A percentile compares a stretch with the other conserved stretches of the same genome.
Evolutionary conservation across 1,140 invertebrate species (phyloP).

Genomic region (Pseudomyrmex flavicornis): DNA sequence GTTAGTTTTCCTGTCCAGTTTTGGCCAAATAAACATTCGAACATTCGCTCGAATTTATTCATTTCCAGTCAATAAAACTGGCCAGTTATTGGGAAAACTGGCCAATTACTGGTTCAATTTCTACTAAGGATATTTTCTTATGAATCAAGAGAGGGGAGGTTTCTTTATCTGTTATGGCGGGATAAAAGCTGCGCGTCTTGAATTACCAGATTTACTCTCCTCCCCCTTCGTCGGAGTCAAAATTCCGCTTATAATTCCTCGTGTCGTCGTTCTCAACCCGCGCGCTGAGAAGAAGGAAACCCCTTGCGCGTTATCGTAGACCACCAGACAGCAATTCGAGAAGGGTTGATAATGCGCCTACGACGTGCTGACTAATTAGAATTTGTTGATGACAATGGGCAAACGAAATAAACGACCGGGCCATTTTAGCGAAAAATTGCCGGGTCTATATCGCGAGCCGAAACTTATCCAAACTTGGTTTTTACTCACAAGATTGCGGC

Average conservation of each 20-base stretch:
- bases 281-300: background rate
- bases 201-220: slow-evolving; percentile 23
- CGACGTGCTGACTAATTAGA: slow-evolving; percentile 68
- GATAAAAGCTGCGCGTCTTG: slow-evolving; percentile 2
- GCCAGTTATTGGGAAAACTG: no score
- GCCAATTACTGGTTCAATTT: no score
- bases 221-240: slow-evolving; percentile 41
- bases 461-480: background rate
- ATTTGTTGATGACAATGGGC: slow-evolving; percentile 51
- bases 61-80: no score
- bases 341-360: slow-evolving; percentile 67
- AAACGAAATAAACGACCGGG: slow-evolving; percentile 22
- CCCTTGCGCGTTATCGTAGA: slow-evolving; percentile 60
- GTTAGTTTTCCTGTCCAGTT: no score
- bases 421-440: slow-evolving; percentile 24
- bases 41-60: no score
- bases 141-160: background rate
- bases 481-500: background rate
- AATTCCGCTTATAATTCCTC: slow-evolving; percentile 47
- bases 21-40: no score
- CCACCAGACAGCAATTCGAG: slow-evolving; percentile 65
- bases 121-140: no score
- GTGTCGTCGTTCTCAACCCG: slow-evolving; percentile 2
- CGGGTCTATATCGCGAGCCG: background rate
- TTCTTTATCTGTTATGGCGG: background rate